A percentile compares a stretch with the other conserved stretches of the same genome.
These are phyloP conservation scores for Seriola quinqueradiata DNA, from an alignment of 2,113 vertebrate species.

Conservation along the genomic window DNA sequence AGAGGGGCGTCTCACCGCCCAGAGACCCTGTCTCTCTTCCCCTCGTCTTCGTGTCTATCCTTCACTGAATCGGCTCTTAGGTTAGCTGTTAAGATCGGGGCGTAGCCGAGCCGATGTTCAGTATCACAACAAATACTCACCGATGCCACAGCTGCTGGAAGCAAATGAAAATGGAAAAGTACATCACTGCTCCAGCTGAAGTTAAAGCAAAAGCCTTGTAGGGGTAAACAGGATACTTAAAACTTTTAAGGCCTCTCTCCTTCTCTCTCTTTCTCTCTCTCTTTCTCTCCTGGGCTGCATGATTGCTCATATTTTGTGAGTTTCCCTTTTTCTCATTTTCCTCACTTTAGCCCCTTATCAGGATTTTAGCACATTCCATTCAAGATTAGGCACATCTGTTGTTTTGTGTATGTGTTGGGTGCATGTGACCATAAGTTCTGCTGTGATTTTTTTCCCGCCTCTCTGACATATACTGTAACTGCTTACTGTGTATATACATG, in stretches of 20 bases:
- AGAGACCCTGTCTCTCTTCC: conserved; percentile 56
- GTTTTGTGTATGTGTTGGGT: conserved; percentile 56
- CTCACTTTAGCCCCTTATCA: conserved; percentile 65
- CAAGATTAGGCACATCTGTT: conserved; percentile 71
- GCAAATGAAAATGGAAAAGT: conserved; percentile 62
- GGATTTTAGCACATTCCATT: conserved; percentile 74
- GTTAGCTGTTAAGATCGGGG: conserved; percentile 40
- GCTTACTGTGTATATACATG: no score
- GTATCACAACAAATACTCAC: conserved; percentile 54
- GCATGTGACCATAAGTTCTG: conserved; percentile 61
- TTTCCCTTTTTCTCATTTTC: conserved; percentile 46
- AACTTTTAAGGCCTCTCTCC: conserved; percentile 31
- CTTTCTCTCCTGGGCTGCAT: conserved; percentile 19
- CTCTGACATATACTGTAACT: neutral
- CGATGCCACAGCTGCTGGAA: conserved; percentile 48
- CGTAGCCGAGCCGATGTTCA: conserved; percentile 42
- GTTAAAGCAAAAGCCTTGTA: conserved; percentile 59
- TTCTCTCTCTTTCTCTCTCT: conserved; percentile 14
- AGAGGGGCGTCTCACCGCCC: conserved; percentile 65
- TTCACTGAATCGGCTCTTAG: conserved; percentile 13
- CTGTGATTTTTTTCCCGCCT: neutral
- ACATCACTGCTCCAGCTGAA: conserved; percentile 59
- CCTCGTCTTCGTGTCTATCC: conserved; percentile 20
- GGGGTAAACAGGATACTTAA: conserved; percentile 63
- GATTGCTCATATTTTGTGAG: conserved; percentile 48